Conservation (phyloP, 2,113 vertebrate species). For the Kryptolebias marmoratus region DNA sequence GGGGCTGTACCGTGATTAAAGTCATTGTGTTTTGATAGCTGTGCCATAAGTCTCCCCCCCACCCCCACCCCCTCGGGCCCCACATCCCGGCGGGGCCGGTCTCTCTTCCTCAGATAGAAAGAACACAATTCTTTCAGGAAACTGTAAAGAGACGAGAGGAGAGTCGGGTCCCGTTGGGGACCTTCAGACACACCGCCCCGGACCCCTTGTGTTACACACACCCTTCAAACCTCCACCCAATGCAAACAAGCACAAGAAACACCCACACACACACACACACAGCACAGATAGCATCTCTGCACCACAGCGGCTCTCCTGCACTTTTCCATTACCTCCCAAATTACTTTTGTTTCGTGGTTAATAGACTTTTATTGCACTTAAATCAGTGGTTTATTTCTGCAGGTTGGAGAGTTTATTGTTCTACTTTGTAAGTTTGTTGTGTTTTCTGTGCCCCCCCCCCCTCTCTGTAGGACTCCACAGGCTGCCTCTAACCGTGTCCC, state of each 20-base stretch:
- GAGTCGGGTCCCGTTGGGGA: conserved; percentile 68
- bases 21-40: conserved; percentile 36
- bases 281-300: conserved; percentile 74
- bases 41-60: conserved; percentile 62
- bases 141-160: conserved; percentile 66
- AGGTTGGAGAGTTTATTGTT: too few relatives aligned
- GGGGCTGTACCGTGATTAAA: conserved; percentile 13
- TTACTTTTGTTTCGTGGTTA: conserved; percentile 71
- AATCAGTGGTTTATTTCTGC: conserved; percentile 39
- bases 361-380: conserved; percentile 46
- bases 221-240: conserved; percentile 72
- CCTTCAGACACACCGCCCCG: conserved; percentile 59
- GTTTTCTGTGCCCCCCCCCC: conserved; percentile 26
- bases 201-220: conserved; percentile 54
- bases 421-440: conserved; percentile 6
- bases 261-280: conserved; percentile 32
- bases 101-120: conserved; percentile 87
- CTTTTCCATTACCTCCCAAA: conserved; percentile 58
- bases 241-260: conserved; percentile 72
- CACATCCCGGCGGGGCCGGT: conserved; percentile 78
- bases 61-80: conserved; percentile 65
- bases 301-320: conserved; percentile 49
- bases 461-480: conserved; percentile 86
- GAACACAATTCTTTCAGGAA: conserved; percentile 84
- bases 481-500: conserved; percentile 85